Percentiles rank a stretch among this genome's conserved stretches.
phyloP scores from a whole-genome alignment of 2,797 vertebrate genomes.

The Meriones psammophilus region DNA sequence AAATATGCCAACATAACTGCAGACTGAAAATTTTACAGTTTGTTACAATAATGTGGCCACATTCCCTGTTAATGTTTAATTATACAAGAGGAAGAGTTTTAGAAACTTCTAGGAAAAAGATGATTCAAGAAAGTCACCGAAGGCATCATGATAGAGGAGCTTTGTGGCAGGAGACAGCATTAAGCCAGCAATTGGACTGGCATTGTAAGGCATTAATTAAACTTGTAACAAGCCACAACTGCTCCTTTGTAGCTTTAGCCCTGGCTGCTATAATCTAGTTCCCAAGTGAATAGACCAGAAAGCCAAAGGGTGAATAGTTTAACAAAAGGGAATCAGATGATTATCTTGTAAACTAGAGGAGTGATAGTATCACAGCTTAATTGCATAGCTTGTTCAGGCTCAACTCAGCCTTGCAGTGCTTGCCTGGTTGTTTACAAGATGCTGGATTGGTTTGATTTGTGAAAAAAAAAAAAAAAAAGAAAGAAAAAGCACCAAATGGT shows the following conservation, averaged over 20 bases:
- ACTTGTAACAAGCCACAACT: constrained; percentile 66
- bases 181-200: constrained; percentile 47
- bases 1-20: background rate
- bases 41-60: background rate
- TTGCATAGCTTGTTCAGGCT: constrained; percentile 68
- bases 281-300: constrained; percentile 79
- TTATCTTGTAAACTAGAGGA: constrained; percentile 80
- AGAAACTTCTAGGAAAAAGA: constrained; percentile 53
- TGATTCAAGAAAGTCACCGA: constrained; percentile 44
- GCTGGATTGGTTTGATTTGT: constrained; percentile 61
- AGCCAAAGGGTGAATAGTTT: constrained; percentile 74
- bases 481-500: constrained; percentile 46
- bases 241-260: constrained; percentile 38
- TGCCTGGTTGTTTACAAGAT: constrained; percentile 55
- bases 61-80: constrained; percentile 22
- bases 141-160: constrained; percentile 3
- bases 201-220: constrained; percentile 76
- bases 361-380: constrained; percentile 71
- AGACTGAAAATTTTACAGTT: background rate
- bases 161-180: constrained; percentile 57
- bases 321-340: constrained; percentile 82
- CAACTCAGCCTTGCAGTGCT: constrained; percentile 57
- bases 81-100: background rate
- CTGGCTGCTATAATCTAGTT: constrained; percentile 67
- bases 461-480: constrained; percentile 17